These are phyloP conservation scores for Kryptopterus vitreolus DNA, from an alignment of 2,797 vertebrate species.

Conservation along the genomic window DNA sequence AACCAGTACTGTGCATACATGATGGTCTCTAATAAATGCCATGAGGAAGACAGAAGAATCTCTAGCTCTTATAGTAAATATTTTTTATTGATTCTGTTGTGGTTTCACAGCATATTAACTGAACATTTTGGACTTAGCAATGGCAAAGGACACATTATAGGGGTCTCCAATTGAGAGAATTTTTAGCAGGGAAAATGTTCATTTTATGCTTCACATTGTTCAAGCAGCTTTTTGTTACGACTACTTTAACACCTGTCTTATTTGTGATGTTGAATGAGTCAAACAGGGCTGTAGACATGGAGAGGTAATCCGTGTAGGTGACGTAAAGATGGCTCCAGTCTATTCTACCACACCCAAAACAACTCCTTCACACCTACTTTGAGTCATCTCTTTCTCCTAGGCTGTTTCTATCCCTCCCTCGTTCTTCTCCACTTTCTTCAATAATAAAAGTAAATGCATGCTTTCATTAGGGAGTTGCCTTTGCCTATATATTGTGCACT, in stretches of 20 bases:
- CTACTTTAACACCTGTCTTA: background rate
- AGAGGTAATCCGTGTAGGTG: background rate
- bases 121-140: background rate
- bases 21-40: background rate
- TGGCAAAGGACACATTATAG: no score
- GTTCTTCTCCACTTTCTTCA: background rate
- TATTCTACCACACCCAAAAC: constrained; percentile 34
- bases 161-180: background rate
- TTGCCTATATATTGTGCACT: constrained; percentile 27
- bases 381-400: constrained; percentile 29
- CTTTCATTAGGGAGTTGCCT: constrained; percentile 32
- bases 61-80: background rate
- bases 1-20: background rate
- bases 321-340: constrained; percentile 7
- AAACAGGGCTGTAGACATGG: background rate
- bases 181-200: background rate
- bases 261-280: background rate
- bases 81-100: background rate
- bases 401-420: constrained; percentile 10
- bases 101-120: no score
- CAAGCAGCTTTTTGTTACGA: background rate
- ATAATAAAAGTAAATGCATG: constrained; percentile 24
- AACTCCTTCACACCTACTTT: constrained; percentile 37
- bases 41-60: background rate
- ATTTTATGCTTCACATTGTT: background rate